Conservation (phyloP, 1,140 invertebrate species). For the Lethocerus indicus region DNA sequence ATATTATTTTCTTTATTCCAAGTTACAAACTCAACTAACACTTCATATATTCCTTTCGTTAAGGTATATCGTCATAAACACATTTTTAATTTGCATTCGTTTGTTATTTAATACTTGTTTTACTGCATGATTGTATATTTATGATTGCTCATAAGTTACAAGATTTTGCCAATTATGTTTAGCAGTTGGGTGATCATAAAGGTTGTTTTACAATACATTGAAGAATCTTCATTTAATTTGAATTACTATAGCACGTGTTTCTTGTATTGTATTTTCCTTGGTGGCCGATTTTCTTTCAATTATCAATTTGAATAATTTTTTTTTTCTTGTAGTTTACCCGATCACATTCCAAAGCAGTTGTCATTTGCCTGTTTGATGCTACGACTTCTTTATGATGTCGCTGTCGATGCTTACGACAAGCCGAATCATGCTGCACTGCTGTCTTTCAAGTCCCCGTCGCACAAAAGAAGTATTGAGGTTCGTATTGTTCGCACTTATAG, state of each 20-base stretch:
- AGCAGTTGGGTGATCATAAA: no score
- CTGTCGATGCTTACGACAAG: slow-evolving; percentile 79
- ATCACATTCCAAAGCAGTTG: slow-evolving; percentile 45
- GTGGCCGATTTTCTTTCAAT: not conserved
- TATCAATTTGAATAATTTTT: not conserved
- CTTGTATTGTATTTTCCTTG: slow-evolving; percentile 2
- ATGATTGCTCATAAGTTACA: no score
- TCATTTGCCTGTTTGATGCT: slow-evolving; percentile 62
- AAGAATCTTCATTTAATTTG: not conserved
- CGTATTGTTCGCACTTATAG: not conserved
- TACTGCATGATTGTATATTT: no score
- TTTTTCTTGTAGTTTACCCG: slow-evolving; percentile 28
- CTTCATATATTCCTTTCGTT: no score
- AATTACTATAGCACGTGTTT: not conserved
- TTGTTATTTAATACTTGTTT: no score
- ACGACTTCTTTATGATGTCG: slow-evolving; percentile 77
- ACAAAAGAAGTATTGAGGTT: slow-evolving; percentile 23
- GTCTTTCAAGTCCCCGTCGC: slow-evolving; percentile 45
- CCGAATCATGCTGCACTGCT: slow-evolving; percentile 43
- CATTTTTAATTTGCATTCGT: no score
- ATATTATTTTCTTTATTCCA: no score
- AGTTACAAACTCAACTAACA: no score
- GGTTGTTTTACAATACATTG: not conserved
- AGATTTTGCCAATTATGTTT: no score
- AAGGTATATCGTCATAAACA: no score